Evolutionary conservation across 2,888 invertebrate species (phyloP).

Genomic region (Tiliacea aurago): DNA sequence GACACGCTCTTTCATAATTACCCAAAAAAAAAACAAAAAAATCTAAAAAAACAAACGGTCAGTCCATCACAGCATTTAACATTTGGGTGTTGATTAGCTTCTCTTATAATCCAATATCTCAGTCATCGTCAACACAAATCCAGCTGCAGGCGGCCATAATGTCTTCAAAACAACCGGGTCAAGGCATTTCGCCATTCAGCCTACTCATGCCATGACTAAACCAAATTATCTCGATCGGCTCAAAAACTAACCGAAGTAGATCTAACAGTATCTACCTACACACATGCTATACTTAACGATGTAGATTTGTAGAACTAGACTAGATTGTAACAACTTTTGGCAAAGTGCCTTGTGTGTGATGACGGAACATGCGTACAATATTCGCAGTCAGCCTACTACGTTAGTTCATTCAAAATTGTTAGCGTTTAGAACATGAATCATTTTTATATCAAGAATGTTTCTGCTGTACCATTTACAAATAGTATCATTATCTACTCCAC

Average conservation of each 20-base stretch:
- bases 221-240: constrained; percentile 27
- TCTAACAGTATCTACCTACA: constrained; percentile 47
- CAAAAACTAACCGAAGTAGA: constrained; percentile 36
- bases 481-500: constrained; percentile 16
- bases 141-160: not conserved
- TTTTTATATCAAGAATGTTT: constrained; percentile 23
- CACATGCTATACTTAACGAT: constrained; percentile 34
- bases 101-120: not conserved
- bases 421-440: constrained; percentile 11
- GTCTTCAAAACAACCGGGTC: constrained; percentile 21
- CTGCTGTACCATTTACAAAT: constrained; percentile 15
- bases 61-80: not conserved
- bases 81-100: no score
- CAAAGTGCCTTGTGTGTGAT: constrained; percentile 29
- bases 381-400: constrained; percentile 4
- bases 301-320: constrained; percentile 47
- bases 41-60: no score
- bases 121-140: not conserved
- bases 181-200: constrained; percentile 16
- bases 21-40: no score
- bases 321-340: constrained; percentile 44
- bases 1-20: no score
- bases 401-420: constrained; percentile 34
- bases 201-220: constrained; percentile 37
- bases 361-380: constrained; percentile 24